phyloP scores from a whole-genome alignment of 2,888 invertebrate species.

The Beris chalybata region DNA sequence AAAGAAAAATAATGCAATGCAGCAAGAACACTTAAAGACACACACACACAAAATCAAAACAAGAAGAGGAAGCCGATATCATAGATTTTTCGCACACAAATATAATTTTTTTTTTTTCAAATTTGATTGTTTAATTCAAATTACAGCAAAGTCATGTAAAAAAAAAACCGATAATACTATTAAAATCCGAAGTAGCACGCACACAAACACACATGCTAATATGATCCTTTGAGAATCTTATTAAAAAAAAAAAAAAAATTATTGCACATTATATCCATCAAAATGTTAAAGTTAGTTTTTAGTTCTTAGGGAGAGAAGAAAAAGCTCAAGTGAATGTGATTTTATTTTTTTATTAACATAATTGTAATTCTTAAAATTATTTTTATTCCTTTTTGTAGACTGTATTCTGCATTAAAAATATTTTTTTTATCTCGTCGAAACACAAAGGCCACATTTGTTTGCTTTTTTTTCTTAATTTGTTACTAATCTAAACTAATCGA shows the following conservation, averaged over 20 bases:
- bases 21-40: not conserved
- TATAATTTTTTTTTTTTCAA: not conserved
- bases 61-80: not conserved
- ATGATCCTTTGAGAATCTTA: too few relatives aligned
- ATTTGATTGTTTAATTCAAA: not conserved
- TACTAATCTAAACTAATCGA: not conserved
- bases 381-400: not conserved
- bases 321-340: slow-evolving; percentile 37
- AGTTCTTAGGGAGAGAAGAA: slow-evolving; percentile 27
- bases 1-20: slow-evolving; percentile 1
- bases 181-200: not conserved
- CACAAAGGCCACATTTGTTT: not conserved
- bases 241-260: too few relatives aligned
- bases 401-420: not conserved
- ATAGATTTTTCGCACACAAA: not conserved
- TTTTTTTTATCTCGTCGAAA: not conserved
- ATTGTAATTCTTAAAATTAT: slow-evolving; percentile 3
- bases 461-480: not conserved
- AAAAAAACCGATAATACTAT: not conserved
- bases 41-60: not conserved
- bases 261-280: not conserved
- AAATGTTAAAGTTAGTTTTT: slow-evolving; percentile 7
- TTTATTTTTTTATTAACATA: slow-evolving; percentile 29
- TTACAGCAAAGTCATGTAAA: not conserved
- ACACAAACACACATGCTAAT: too few relatives aligned